Conservation (phyloP, 2,888 invertebrate genomes). For the Orchesellides sinensis region DNA sequence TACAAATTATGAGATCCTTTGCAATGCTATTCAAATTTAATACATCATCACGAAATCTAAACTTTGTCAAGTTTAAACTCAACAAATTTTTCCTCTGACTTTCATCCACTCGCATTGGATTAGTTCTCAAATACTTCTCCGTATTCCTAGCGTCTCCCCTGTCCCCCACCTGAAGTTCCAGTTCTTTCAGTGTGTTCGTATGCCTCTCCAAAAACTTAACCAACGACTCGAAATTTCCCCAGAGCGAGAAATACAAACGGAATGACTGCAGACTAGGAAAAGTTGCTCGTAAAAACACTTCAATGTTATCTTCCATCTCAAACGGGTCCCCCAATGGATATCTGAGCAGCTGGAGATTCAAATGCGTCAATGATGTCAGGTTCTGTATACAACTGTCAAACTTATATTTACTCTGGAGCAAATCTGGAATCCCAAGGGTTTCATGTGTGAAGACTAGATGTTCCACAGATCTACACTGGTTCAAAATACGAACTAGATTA, state of each 20-base stretch:
- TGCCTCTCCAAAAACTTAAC: slow-evolving; percentile 67
- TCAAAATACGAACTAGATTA: slow-evolving; percentile 66
- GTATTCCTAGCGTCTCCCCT: slow-evolving; percentile 68
- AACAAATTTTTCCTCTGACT: slow-evolving; percentile 17
- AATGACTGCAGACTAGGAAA: slow-evolving; percentile 66
- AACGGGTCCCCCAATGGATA: slow-evolving; percentile 70
- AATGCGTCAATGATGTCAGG: slow-evolving; percentile 42
- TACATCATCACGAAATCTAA: slow-evolving; percentile 72
- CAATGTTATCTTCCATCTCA: slow-evolving; percentile 57
- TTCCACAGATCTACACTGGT: slow-evolving; percentile 56
- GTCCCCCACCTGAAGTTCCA: slow-evolving; percentile 72
- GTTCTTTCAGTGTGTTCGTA: slow-evolving; percentile 53
- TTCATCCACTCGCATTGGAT: slow-evolving; percentile 24
- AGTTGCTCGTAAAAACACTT: slow-evolving; percentile 48
- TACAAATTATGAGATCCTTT: slow-evolving; percentile 58
- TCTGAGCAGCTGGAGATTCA: slow-evolving; percentile 69
- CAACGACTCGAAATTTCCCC: slow-evolving; percentile 67
- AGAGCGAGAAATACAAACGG: slow-evolving; percentile 69
- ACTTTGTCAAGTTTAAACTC: slow-evolving; percentile 41
- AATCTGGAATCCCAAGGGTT: slow-evolving; percentile 62
- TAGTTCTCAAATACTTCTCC: slow-evolving; percentile 48
- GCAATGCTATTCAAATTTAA: slow-evolving; percentile 64
- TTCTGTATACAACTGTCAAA: slow-evolving; percentile 35
- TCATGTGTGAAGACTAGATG: slow-evolving; percentile 70
- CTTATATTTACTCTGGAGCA: slow-evolving; percentile 40